Conservation (phyloP, 2,113 vertebrate species). For the Gallinago undulata region DNA sequence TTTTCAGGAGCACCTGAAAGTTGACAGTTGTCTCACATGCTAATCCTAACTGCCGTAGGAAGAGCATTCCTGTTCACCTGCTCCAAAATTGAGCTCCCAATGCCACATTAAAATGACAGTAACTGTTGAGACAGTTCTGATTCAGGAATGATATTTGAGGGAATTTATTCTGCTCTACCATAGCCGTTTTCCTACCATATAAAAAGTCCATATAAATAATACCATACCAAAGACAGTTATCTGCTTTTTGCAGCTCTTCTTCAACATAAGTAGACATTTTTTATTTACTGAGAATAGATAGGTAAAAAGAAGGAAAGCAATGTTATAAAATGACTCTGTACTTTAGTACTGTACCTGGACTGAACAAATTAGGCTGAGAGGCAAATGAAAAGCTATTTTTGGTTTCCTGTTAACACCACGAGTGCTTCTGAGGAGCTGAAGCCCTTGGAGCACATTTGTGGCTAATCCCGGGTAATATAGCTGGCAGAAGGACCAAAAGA, state of each 20-base stretch:
- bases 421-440: conserved; percentile 7
- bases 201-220: neutral
- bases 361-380: neutral
- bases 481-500: conserved; percentile 60
- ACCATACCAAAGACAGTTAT: neutral
- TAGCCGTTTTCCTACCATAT: neutral
- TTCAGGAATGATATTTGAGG: neutral
- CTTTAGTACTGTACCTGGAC: neutral
- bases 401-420: neutral
- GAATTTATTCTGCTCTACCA: neutral
- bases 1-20: neutral
- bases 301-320: neutral
- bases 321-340: neutral
- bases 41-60: neutral
- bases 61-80: neutral
- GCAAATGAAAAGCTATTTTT: conserved; percentile 27
- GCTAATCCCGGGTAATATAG: conserved; percentile 30
- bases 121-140: neutral
- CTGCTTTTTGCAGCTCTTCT: neutral
- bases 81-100: neutral
- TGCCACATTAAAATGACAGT: neutral
- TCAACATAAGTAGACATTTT: neutral
- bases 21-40: neutral
- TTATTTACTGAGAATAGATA: neutral
- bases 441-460: neutral